Conservation (phyloP, 2,797 vertebrate species). For the Botia kubotai region DNA sequence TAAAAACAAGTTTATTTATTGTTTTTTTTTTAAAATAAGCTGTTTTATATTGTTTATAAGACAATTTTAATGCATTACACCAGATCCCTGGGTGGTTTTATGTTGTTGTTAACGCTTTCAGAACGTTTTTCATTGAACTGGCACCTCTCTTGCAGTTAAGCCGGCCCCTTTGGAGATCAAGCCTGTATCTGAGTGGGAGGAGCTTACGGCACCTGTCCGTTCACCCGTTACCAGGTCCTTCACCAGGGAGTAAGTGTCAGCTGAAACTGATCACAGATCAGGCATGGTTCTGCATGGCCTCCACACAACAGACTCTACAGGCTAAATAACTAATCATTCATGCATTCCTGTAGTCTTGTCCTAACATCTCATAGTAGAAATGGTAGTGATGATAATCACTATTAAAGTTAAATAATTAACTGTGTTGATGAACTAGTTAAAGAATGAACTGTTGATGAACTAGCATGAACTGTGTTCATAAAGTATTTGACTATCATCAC, state of each 20-base stretch:
- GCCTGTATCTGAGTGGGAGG: slow-evolving; percentile 93
- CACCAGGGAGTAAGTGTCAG: slow-evolving; percentile 92
- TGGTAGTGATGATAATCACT: slow-evolving; percentile 54
- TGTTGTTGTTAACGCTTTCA: not conserved
- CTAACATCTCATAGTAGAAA: slow-evolving; percentile 62
- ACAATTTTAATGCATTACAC: not conserved
- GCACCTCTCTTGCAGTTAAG: slow-evolving; percentile 79
- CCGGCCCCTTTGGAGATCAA: slow-evolving; percentile 97
- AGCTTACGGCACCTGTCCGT: slow-evolving; percentile 91
- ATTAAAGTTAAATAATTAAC: slow-evolving; percentile 20
- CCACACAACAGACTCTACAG: slow-evolving; percentile 52
- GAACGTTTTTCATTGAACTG: not conserved
- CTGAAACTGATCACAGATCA: slow-evolving; percentile 6
- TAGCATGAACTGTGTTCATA: not conserved
- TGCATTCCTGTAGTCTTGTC: slow-evolving; percentile 70
- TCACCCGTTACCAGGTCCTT: slow-evolving; percentile 97
- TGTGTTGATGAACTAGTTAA: not conserved
- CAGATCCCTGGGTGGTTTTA: not conserved
- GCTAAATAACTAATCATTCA: slow-evolving; percentile 73
- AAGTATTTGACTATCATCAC: slow-evolving; percentile 18
- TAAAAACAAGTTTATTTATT: not conserved
- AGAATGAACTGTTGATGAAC: no score
- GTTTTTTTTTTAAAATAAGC: not conserved
- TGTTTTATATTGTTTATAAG: not conserved
- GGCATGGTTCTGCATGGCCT: slow-evolving; percentile 50